Evolutionary conservation across 2,797 vertebrate species (phyloP), one percentile per base, ranked within the genome.

Genomic region (Syngnathus acus): DNA sequence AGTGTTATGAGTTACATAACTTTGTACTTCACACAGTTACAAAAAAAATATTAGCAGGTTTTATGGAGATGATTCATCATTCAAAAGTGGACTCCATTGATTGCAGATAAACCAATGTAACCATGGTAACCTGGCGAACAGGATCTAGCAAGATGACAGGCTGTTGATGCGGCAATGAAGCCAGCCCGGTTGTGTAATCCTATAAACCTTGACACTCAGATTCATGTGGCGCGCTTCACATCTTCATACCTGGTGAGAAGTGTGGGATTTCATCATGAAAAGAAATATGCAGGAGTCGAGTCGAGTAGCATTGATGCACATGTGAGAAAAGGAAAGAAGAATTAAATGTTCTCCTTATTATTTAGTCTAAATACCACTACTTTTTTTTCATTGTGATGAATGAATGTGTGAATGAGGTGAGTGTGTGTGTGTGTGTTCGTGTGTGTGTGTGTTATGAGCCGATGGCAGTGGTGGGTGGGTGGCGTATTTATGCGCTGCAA

Each of bases 81-180:
- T 73, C 65, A 69, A 69, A 59, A 73, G 65, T 73, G 65, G 63
- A 77, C 74, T 23, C 23, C 54, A 73, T 59, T 1, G 9, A 67
- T 74, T 65, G 65, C 70, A 81, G 75, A 81, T 72, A 64, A 71
- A 26, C 72, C 76, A 71, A 71, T 68, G 80, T 69, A 81, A 78
- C 82, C 80, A 86, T 85, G 72, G 80, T 73, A 82, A 86, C 78
- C 72, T 63, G n/a, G 32, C 72, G 72, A 69, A 69, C 21, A 14
- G 67, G 63, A 81, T 67, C 62, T 59, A 65, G 65, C 51, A 51
- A 72, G 68, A 64, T 68, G 58, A 81, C 74, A 68, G 73, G 72
- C 67, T 78, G 75, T 71, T 57, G 37, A 64, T 9, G 14, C 70
- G 77, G 77, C 11, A 42, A 72, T 67, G 19, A 61, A 23, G 62